Conservation (phyloP, 1,140 invertebrate genomes). For the Psilanteris sp. region DNA sequence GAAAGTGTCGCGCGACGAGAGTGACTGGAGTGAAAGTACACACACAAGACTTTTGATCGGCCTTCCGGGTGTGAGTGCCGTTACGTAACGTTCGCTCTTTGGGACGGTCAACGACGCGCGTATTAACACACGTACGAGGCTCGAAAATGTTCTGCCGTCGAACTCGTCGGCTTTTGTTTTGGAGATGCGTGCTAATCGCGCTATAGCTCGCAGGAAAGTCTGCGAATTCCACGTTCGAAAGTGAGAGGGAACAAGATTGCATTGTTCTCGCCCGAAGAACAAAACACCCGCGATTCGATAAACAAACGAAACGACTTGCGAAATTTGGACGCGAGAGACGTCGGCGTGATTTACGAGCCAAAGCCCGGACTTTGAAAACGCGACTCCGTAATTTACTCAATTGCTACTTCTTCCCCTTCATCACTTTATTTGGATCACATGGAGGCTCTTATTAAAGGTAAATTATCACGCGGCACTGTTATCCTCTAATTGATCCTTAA, state of each 20-base stretch:
- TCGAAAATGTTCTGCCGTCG: constrained; percentile 24
- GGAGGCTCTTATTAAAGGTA: constrained; percentile 40
- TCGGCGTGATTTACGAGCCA: constrained; percentile 28
- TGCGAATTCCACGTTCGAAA: constrained; percentile 15
- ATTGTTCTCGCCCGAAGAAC: constrained; percentile 10
- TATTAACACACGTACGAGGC: neutral
- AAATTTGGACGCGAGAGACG: constrained; percentile 8
- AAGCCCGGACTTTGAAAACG: constrained; percentile 9
- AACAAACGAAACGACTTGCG: neutral
- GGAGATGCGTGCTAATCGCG: constrained; percentile 39
- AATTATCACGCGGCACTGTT: constrained; percentile 43
- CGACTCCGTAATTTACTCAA: constrained; percentile 41
- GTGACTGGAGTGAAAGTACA: constrained; percentile 69
- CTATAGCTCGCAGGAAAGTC: constrained; percentile 20
- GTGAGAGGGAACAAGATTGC: constrained; percentile 19
- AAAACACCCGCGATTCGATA: constrained; percentile 1
- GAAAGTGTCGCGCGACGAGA: constrained; percentile 65
- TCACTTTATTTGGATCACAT: constrained; percentile 41
- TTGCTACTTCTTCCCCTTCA: constrained; percentile 37
- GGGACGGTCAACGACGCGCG: constrained; percentile 40
- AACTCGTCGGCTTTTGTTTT: constrained; percentile 37
- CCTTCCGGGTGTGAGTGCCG: constrained; percentile 68
- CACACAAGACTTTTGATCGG: constrained; percentile 60
- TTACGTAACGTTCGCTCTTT: constrained; percentile 64
- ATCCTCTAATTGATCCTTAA: constrained; percentile 50